A percentile compares a stretch with the other conserved stretches of the same genome.
These are phyloP conservation scores for Macrocentrus cingulum DNA, from an alignment of 1,140 invertebrate species.

Conservation along the genomic window DNA sequence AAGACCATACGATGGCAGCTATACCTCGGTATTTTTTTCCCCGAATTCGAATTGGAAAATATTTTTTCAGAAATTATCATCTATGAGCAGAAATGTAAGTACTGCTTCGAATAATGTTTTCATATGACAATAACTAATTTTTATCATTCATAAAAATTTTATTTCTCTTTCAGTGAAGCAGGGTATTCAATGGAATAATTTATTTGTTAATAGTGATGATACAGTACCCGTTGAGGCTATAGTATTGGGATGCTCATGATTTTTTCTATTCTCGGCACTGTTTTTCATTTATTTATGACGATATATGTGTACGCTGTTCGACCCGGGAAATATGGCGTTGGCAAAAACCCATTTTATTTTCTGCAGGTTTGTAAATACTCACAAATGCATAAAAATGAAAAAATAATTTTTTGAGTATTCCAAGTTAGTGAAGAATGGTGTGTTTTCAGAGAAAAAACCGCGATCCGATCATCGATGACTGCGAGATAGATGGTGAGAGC, in stretches of 20 bases:
- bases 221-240: constrained; percentile 25
- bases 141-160: no score
- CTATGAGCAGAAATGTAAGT: constrained; percentile 35
- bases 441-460: constrained; percentile 39
- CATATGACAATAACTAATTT: neutral
- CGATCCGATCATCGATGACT: constrained; percentile 37
- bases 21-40: constrained; percentile 38
- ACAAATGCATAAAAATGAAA: neutral
- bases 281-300: constrained; percentile 37
- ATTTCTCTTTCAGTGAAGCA: constrained; percentile 36
- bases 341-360: constrained; percentile 60
- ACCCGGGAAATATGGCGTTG: constrained; percentile 62
- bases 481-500: constrained; percentile 35
- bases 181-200: constrained; percentile 39
- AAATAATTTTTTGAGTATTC: neutral
- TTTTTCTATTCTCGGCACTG: constrained; percentile 36
- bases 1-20: constrained; percentile 12
- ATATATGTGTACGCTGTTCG: constrained; percentile 60
- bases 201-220: constrained; percentile 30
- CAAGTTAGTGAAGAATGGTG: no score
- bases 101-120: neutral
- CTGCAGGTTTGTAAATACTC: constrained; percentile 47
- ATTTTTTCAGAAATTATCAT: constrained; percentile 38
- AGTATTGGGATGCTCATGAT: constrained; percentile 38
- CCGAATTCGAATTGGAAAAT: constrained; percentile 34